phyloP scores from a whole-genome alignment of 1,140 invertebrate genomes.

The Meloidogyne hapla region DNA sequence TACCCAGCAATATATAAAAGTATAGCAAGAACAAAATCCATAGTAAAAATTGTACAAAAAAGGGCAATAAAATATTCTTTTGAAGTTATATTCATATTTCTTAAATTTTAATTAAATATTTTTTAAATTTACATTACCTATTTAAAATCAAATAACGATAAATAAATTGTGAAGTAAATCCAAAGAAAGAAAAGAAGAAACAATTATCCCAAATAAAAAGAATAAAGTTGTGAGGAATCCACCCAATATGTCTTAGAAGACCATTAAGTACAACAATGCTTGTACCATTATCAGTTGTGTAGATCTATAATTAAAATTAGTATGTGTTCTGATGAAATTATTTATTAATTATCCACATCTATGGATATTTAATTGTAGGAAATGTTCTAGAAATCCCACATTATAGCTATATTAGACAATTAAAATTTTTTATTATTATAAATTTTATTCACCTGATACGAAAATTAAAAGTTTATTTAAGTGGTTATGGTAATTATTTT shows the following conservation, averaged over 20 bases:
- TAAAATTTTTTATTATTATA: too few species aligned
- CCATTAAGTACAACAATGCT: not conserved
- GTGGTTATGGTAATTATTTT: too few species aligned
- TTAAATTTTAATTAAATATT: not conserved
- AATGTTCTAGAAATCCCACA: too few species aligned
- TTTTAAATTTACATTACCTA: not conserved
- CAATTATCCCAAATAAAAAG: constrained; percentile 8
- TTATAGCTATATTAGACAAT: too few species aligned
- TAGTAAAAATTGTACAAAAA: not conserved
- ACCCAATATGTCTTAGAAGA: not conserved
- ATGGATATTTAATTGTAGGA: too few species aligned
- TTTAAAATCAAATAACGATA: not conserved
- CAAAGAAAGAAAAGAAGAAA: not conserved
- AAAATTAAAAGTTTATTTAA: too few species aligned
- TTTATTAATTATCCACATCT: too few species aligned
- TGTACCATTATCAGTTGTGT: not conserved
- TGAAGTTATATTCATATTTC: not conserved
- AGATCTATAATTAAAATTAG: not conserved
- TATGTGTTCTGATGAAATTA: too few species aligned
- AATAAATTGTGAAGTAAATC: not conserved
- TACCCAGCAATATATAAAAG: not conserved
- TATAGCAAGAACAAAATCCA: not conserved
- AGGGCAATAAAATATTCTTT: constrained; percentile 6
- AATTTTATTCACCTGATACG: too few species aligned
- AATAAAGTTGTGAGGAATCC: too few species aligned